Evolutionary conservation across 2,888 invertebrate genomes (phyloP).

Genomic region (Tenthredo scrophulariae): DNA sequence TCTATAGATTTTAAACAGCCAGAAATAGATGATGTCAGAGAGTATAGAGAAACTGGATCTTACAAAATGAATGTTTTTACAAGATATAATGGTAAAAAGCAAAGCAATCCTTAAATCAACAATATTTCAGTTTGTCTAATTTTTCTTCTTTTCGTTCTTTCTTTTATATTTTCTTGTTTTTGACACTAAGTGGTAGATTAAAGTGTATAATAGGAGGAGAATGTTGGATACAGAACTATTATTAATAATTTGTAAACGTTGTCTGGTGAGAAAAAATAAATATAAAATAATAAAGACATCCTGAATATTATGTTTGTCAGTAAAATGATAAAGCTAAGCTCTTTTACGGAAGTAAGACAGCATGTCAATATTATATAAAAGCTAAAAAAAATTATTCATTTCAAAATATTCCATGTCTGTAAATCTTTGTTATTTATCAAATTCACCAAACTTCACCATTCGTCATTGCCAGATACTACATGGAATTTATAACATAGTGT

Average conservation of each 20-base stretch:
- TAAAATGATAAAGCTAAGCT: background rate
- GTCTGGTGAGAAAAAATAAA: background rate
- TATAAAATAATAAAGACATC: background rate
- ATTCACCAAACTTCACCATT: background rate
- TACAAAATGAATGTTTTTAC: conserved; percentile 38
- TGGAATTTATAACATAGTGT: background rate
- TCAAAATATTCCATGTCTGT: background rate
- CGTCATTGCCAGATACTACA: background rate
- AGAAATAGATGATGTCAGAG: conserved; percentile 33
- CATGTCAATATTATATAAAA: background rate
- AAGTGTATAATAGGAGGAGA: conserved; percentile 24
- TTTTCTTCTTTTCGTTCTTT: conserved; percentile 20
- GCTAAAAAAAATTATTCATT: background rate
- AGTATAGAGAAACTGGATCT: background rate
- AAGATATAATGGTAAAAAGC: conserved; percentile 37
- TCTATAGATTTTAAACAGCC: conserved; percentile 31
- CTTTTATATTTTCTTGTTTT: conserved; percentile 29
- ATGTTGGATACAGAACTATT: conserved; percentile 9
- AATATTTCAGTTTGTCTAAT: conserved; percentile 33
- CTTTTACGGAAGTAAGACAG: background rate
- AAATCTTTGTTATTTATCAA: conserved; percentile 3
- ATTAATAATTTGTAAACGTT: background rate
- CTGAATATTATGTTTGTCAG: background rate
- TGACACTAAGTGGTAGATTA: conserved; percentile 4
- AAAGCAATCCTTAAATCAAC: conserved; percentile 28